Conservation (phyloP, 2,113 vertebrate genomes). For the Nestor notabilis region DNA sequence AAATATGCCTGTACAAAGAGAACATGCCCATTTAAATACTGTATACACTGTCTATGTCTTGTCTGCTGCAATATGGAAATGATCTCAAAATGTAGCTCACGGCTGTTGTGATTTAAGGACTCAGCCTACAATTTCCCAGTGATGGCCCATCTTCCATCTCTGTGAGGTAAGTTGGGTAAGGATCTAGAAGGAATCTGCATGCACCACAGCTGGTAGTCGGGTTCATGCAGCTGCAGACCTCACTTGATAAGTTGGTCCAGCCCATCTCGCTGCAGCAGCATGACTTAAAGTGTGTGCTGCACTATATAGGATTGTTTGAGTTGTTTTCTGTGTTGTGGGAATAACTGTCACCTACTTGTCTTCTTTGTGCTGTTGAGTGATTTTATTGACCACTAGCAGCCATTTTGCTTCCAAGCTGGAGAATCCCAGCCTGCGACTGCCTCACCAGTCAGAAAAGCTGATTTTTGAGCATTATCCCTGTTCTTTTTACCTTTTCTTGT, state of each 20-base stretch:
- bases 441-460: neutral
- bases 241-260: neutral
- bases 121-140: neutral
- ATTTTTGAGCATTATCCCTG: neutral
- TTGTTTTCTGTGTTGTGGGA: neutral
- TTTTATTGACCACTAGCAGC: neutral
- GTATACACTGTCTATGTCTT: fast-evolving
- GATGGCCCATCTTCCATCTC: neutral
- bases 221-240: neutral
- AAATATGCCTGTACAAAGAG: fast-evolving
- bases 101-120: neutral
- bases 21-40: neutral
- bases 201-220: fast-evolving
- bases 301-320: neutral
- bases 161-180: neutral
- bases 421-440: neutral
- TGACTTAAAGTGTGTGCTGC: neutral
- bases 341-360: neutral
- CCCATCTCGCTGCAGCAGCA: neutral
- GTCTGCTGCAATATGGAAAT: neutral
- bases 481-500: neutral
- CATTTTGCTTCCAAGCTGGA: neutral
- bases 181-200: neutral
- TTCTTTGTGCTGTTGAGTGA: neutral
- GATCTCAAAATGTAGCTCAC: neutral